A percentile compares a stretch with the other conserved stretches of the same genome.
Conservation (phyloP, 2,888 invertebrate species). For the Ormia ochracea region DNA sequence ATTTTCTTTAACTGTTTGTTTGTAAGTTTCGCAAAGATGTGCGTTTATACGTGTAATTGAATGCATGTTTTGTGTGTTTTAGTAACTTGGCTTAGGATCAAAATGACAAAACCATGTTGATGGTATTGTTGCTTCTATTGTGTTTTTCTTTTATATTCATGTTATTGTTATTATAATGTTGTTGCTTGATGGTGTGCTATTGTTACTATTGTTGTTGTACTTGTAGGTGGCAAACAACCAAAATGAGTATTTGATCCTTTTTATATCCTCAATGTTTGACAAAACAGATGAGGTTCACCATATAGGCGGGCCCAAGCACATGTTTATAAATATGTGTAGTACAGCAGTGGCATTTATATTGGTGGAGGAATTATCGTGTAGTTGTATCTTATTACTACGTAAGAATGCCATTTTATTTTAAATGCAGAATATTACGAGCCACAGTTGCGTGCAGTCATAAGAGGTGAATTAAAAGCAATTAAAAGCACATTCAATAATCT, state of each 20-base stretch:
- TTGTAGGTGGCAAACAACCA: conserved; percentile 56
- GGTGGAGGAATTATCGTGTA: conserved; percentile 8
- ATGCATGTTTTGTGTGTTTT: conserved; percentile 32
- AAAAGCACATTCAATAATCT: neutral
- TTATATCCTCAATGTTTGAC: conserved; percentile 67
- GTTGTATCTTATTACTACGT: neutral
- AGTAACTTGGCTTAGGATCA: conserved; percentile 62
- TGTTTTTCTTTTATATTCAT: conserved; percentile 11
- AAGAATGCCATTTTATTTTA: neutral
- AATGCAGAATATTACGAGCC: neutral
- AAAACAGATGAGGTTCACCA: conserved; percentile 66
- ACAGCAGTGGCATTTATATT: neutral
- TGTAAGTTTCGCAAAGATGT: conserved; percentile 6
- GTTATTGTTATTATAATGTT: conserved; percentile 26
- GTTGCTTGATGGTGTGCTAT: neutral
- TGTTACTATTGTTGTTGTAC: conserved; percentile 8
- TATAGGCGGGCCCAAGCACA: conserved; percentile 5
- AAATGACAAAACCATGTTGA: conserved; percentile 68
- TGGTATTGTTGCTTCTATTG: conserved; percentile 69
- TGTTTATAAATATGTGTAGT: neutral
- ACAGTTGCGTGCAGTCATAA: neutral
- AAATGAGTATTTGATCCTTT: conserved; percentile 68
- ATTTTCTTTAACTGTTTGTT: conserved; percentile 38
- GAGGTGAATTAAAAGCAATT: neutral
- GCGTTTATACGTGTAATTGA: conserved; percentile 24